phyloP scores from a whole-genome alignment of 2,888 invertebrate genomes.

The Cataglyphis albicans region DNA sequence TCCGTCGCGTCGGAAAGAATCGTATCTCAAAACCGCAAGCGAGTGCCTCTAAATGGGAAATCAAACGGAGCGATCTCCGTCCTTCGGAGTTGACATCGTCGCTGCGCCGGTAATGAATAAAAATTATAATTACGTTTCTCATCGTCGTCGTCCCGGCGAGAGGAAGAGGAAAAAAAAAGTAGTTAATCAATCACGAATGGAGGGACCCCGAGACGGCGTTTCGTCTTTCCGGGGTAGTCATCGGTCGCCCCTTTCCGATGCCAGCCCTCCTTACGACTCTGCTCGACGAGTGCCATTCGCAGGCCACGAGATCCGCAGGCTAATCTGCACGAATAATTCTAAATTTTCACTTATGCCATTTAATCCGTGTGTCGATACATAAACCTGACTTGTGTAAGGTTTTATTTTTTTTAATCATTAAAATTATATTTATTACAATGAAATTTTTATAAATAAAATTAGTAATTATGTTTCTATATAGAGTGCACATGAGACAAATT shows the following conservation, averaged over 20 bases:
- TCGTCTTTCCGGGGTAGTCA: conserved; percentile 66
- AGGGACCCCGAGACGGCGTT: conserved; percentile 64
- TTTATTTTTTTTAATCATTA: neutral
- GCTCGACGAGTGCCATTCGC: conserved; percentile 56
- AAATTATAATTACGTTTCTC: conserved; percentile 86
- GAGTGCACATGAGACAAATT: neutral
- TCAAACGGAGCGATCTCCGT: conserved; percentile 79
- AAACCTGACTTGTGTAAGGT: neutral
- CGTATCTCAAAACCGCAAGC: conserved; percentile 85
- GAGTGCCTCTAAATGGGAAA: conserved; percentile 83
- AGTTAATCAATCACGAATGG: conserved; percentile 85
- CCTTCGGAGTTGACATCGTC: conserved; percentile 57
- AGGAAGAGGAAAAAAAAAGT: conserved; percentile 77
- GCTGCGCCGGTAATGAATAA: conserved; percentile 84
- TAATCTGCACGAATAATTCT: conserved; percentile 25
- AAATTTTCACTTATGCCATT: conserved; percentile 29
- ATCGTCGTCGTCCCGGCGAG: conserved; percentile 71
- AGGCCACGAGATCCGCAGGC: conserved; percentile 26
- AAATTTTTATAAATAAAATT: neutral
- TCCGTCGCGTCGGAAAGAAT: conserved; percentile 79
- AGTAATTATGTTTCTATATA: neutral
- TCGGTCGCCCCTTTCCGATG: conserved; percentile 53
- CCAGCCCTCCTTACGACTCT: conserved; percentile 63
- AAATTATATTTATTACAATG: neutral
- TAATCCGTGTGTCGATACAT: conserved; percentile 17